A percentile compares a stretch with the other conserved stretches of the same genome.
phyloP scores from a whole-genome alignment of 2,888 invertebrate genomes.

The Cantharis rustica region DNA sequence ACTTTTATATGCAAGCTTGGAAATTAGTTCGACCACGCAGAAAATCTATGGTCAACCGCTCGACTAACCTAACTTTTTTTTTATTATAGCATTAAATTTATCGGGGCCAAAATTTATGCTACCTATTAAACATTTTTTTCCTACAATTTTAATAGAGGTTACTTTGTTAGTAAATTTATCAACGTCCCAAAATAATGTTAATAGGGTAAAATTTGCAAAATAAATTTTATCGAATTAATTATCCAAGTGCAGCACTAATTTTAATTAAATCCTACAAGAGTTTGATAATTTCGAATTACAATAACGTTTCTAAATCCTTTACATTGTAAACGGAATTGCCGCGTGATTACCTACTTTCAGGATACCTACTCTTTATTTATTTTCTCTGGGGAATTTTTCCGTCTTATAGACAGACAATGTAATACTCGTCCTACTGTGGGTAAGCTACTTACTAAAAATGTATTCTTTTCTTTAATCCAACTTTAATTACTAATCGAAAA shows the following conservation, averaged over 20 bases:
- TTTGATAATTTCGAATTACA: background rate
- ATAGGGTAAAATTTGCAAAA: background rate
- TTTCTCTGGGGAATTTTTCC: constrained; percentile 24
- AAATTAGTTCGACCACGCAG: background rate
- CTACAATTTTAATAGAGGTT: background rate
- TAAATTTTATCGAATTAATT: background rate
- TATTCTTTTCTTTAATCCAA: background rate
- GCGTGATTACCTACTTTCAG: background rate
- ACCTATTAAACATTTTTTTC: background rate
- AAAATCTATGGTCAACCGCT: background rate
- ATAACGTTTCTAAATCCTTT: background rate
- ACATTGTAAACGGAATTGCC: background rate
- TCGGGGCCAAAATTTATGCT: background rate
- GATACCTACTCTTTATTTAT: background rate
- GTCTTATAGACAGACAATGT: constrained; percentile 28
- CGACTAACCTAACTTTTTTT: background rate
- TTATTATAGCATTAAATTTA: background rate
- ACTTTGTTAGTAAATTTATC: constrained; percentile 1
- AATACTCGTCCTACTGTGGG: constrained; percentile 17
- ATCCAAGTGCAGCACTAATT: background rate
- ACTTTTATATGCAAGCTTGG: background rate
- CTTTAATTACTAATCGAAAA: constrained; percentile 13
- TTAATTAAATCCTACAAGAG: background rate
- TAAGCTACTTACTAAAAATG: constrained; percentile 17
- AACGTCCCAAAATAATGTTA: constrained; percentile 19